Evolutionary conservation across 1,140 invertebrate species (phyloP), one percentile per base, ranked within the genome.

Genomic region (Drosophila guanche): DNA sequence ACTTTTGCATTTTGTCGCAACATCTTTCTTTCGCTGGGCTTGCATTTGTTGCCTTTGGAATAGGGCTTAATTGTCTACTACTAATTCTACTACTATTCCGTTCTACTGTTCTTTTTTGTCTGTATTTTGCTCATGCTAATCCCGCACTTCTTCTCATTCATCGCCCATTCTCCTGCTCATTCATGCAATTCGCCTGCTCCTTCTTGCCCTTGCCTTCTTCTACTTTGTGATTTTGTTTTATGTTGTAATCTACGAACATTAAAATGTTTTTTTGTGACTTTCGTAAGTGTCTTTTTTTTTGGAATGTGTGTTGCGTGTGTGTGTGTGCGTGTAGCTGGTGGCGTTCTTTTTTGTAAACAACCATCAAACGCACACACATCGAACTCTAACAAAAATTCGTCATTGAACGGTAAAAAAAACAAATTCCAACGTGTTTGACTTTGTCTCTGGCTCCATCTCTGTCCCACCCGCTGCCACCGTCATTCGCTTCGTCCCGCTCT

Each of bases 371-470:
- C 57, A 45, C 42, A 50, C 29, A 12, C 43, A 63, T 20, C 27
- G 47, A 41, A 52, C 45, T 48, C 16, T 20, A 57, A 41, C 43
- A 65, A 55, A 76, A 89, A 84, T 89, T 89, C 61, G 85, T 88
- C 85, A 89, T 89, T 89, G 84, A 89, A 89, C 79, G 76, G 78
- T 89, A 80, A 88, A 84, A 78, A 71, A 62, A 60, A 73, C 42
- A 65, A 80, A 85, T 85, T 85, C 72, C 80, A 85, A 84, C 76
- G 80, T 84, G 81, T 85, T 85, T 85, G 80, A 76, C 75, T 83
- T 83, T 84, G 75, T 69, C 50, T 63, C 57, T 57, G 8, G 42
- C 23, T 10, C 33, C 52, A 50, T 56, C 56, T 58, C 27, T 27
- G 16, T 55, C 29, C 4, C 5, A 27, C 51, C 5, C 8, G 33